Conservation (phyloP, 2,797 vertebrate genomes). For the Gobio occitaniae region DNA sequence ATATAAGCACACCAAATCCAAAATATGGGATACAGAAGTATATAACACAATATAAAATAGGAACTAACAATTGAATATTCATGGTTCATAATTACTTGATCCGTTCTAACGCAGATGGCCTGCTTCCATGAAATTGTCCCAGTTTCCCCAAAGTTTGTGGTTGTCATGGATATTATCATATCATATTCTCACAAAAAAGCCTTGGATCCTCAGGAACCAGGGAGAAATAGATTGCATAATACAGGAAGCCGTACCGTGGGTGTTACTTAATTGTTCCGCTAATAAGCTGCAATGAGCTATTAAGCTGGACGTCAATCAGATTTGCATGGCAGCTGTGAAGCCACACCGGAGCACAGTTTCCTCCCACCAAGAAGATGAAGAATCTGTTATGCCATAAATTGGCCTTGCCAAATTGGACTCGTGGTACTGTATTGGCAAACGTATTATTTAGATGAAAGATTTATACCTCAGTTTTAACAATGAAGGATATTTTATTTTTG, state of each 20-base stretch:
- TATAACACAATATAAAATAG: not conserved
- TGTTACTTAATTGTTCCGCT: constrained; percentile 12
- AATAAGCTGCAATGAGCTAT: constrained; percentile 13
- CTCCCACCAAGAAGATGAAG: constrained; percentile 1
- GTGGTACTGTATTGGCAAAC: not conserved
- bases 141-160: constrained; percentile 14
- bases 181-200: constrained; percentile 11
- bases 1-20: not conserved
- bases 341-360: constrained; percentile 9
- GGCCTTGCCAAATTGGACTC: not conserved
- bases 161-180: constrained; percentile 20
- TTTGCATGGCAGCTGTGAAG: constrained; percentile 31
- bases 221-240: constrained; percentile 24
- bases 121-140: not conserved
- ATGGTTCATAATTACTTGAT: not conserved
- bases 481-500: not conserved
- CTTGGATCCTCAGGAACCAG: constrained; percentile 10
- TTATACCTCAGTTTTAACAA: not conserved
- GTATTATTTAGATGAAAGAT: not conserved
- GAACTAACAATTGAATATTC: not conserved
- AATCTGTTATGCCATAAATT: not conserved
- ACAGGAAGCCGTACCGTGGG: constrained; percentile 30
- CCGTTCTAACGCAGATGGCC: not conserved
- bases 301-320: constrained; percentile 23
- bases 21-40: not conserved